Percentiles rank a stretch among this genome's conserved stretches.
phyloP scores from a whole-genome alignment of 2,113 vertebrate genomes.

The Bufo gargarizans region DNA sequence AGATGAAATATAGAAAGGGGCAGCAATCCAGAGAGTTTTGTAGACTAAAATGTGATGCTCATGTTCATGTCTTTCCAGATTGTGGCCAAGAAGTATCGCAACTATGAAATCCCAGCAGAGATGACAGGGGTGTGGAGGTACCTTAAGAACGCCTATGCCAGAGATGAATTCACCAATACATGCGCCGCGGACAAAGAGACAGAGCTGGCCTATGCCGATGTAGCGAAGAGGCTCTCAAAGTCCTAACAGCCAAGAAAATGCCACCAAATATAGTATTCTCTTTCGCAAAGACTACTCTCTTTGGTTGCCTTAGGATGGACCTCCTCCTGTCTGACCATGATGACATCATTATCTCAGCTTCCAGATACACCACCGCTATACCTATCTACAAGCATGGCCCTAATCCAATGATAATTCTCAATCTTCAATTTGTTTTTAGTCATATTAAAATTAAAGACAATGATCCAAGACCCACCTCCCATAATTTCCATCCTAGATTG shows the following conservation, averaged over 20 bases:
- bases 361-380: background rate
- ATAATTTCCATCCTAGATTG: slow-evolving; percentile 2
- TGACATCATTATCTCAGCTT: background rate
- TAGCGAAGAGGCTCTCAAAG: slow-evolving; percentile 87
- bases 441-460: background rate
- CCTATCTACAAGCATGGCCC: background rate
- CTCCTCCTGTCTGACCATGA: background rate
- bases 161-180: slow-evolving; percentile 96
- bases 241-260: slow-evolving; percentile 67
- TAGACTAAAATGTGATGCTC: no score
- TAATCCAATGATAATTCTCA: background rate
- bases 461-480: background rate
- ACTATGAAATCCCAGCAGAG: slow-evolving; percentile 87
- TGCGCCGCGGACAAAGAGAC: slow-evolving; percentile 91
- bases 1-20: background rate
- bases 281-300: slow-evolving; percentile 63
- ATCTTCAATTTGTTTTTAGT: background rate
- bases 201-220: slow-evolving; percentile 89
- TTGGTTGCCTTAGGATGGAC: slow-evolving; percentile 62
- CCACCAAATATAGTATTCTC: slow-evolving; percentile 51
- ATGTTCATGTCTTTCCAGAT: slow-evolving; percentile 71
- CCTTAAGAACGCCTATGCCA: slow-evolving; percentile 84
- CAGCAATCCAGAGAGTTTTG: no score
- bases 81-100: slow-evolving; percentile 93
- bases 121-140: slow-evolving; percentile 91